Conservation (phyloP, 2,888 invertebrate genomes). For the Troilus luridus region DNA sequence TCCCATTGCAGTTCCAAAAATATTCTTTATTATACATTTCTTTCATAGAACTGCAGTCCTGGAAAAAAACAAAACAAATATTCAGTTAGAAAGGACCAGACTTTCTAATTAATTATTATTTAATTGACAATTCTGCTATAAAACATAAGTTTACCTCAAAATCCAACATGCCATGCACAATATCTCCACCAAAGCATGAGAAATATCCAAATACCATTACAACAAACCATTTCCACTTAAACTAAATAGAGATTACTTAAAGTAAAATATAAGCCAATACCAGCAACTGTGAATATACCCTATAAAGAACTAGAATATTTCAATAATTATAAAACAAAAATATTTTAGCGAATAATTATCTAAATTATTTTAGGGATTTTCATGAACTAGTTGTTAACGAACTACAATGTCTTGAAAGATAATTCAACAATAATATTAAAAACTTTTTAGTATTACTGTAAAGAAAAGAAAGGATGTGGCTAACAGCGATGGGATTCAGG, state of each 20-base stretch:
- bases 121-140: not conserved
- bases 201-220: constrained; percentile 40
- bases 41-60: constrained; percentile 31
- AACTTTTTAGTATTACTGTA: no score
- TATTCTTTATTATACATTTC: not conserved
- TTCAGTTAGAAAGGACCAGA: constrained; percentile 6
- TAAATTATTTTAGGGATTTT: no score
- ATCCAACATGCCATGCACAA: constrained; percentile 56
- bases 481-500: no score
- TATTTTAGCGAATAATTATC: no score
- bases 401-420: no score
- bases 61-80: constrained; percentile 54
- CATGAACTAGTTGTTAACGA: no score
- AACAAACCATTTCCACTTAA: constrained; percentile 27
- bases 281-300: not conserved
- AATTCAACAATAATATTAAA: no score
- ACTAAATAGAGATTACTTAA: not conserved
- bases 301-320: not conserved
- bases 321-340: not conserved
- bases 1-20: not conserved
- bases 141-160: constrained; percentile 27
- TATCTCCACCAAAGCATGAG: constrained; percentile 53
- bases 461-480: no score
- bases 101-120: not conserved
- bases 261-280: not conserved